phyloP scores from a whole-genome alignment of 2,113 vertebrate genomes.

The Sinocyclocheilus rhinocerous region DNA sequence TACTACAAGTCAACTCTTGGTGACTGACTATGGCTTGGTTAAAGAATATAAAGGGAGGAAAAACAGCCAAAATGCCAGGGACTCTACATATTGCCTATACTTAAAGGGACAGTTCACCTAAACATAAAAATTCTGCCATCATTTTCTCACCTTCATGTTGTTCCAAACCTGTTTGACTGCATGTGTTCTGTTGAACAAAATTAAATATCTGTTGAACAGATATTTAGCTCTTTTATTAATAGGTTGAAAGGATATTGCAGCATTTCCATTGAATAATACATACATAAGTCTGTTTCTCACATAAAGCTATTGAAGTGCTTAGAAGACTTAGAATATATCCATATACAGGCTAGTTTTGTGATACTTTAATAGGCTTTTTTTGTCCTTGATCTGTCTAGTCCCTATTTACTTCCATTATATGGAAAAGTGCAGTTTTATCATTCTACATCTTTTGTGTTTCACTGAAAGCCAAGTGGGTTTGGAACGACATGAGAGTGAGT shows the following conservation, averaged over 20 bases:
- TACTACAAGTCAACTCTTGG: background rate
- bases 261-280: background rate
- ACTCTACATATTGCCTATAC: background rate
- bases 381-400: background rate
- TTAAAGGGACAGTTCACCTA: background rate
- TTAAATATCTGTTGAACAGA: background rate
- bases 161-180: background rate
- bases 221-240: background rate
- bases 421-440: background rate
- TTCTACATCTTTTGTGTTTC: background rate
- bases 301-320: background rate
- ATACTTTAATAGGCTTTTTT: background rate
- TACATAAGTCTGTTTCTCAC: background rate
- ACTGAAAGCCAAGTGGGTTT: background rate
- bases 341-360: background rate
- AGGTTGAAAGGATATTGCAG: background rate
- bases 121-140: background rate
- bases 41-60: constrained; percentile 18
- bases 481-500: background rate
- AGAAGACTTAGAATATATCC: background rate
- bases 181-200: background rate
- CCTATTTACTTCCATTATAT: background rate
- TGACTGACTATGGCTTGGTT: background rate
- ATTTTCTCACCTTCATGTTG: background rate
- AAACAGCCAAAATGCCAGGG: background rate